phyloP scores from a whole-genome alignment of 2,797 vertebrate species.

The Poeciliopsis turneri region DNA sequence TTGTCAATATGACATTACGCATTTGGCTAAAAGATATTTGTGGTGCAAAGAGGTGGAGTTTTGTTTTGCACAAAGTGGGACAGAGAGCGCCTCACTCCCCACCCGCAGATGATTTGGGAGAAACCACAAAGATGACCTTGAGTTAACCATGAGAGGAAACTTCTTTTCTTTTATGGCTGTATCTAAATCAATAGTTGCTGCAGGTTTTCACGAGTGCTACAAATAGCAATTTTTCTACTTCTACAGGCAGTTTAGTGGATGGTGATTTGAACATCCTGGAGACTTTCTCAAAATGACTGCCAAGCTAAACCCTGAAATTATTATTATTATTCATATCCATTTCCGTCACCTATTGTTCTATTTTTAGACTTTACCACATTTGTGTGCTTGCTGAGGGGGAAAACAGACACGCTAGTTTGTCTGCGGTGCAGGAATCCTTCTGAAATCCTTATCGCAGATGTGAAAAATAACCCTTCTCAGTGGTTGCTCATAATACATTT shows the following conservation, averaged over 20 bases:
- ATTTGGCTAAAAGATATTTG: not conserved
- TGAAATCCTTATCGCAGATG: conserved; percentile 58
- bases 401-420: conserved; percentile 44
- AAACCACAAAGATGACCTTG: not conserved
- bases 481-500: conserved; percentile 57
- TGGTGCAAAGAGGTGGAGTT: not conserved
- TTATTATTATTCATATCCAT: not conserved
- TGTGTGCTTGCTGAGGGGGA: conserved; percentile 13
- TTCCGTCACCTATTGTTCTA: not conserved
- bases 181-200: not conserved
- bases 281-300: not conserved
- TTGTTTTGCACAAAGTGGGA: not conserved
- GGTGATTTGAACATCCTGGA: not conserved
- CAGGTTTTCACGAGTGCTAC: not conserved
- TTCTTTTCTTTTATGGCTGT: not conserved
- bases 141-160: not conserved
- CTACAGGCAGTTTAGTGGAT: not conserved
- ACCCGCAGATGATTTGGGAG: not conserved
- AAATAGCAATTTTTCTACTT: not conserved
- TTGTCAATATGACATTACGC: not conserved
- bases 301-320: not conserved
- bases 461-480: conserved; percentile 37
- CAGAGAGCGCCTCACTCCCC: no score
- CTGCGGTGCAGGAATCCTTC: conserved; percentile 20
- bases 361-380: conserved; percentile 9